Conservation (phyloP, 2,888 invertebrate genomes). For the Acrobasis consociella region DNA sequence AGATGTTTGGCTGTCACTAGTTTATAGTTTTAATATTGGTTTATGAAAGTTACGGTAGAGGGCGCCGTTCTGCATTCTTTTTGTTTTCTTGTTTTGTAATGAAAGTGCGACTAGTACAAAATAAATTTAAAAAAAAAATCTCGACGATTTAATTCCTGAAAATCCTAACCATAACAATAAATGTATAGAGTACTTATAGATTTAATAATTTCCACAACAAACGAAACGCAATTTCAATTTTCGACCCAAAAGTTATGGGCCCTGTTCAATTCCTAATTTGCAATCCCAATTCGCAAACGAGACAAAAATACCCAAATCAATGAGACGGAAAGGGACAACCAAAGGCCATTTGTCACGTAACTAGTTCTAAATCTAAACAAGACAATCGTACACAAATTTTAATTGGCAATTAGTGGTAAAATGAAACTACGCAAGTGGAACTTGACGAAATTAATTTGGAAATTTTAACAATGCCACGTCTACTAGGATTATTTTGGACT, state of each 20-base stretch:
- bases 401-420: conserved; percentile 11
- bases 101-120: too few relatives aligned
- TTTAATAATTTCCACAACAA: background rate
- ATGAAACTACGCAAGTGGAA: background rate
- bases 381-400: conserved; percentile 11
- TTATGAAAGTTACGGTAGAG: too few relatives aligned
- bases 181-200: too few relatives aligned
- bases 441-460: conserved; percentile 1
- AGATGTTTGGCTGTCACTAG: too few relatives aligned
- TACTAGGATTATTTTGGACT: background rate
- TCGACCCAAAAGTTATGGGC: background rate
- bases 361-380: conserved; percentile 9
- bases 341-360: conserved; percentile 3
- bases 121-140: too few relatives aligned
- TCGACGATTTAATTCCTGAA: too few relatives aligned
- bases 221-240: background rate
- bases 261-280: background rate
- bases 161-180: too few relatives aligned
- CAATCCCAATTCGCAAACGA: background rate
- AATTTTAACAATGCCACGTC: background rate
- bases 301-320: background rate
- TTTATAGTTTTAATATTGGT: too few relatives aligned
- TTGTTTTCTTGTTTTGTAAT: too few relatives aligned
- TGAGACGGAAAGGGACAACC: background rate
- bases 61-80: too few relatives aligned